Evolutionary conservation across 2,113 vertebrate species (phyloP), one percentile per base, ranked within the genome.

Genomic region (Salvelinus sp.): DNA sequence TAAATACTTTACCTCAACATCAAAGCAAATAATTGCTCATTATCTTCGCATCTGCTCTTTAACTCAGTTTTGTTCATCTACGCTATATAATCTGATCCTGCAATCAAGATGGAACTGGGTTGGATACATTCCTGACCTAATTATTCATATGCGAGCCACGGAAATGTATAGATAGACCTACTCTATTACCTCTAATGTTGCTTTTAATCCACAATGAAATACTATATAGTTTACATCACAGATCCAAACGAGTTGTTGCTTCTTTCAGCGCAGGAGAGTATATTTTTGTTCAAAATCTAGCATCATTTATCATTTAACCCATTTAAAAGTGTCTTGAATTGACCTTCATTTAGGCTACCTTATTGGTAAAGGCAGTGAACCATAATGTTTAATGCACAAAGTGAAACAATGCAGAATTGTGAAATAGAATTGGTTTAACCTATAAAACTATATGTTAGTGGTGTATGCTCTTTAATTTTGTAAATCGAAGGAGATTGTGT

Each of bases 401-500:
- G 16, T 54, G 16, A 54, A 54, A 18, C 50, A 18, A 54, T 54
- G 50, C 16, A 54, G 50, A 54, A 4, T 54, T 54, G 50, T 54
- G 50, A 18, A 54, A 33, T 18, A 38, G 0, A 68, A 68, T 68
- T 18, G 14, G 28, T 68, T 68, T 68, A 68, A 28, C 30, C 66
- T 47, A 69, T 48, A 69, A 1, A 69, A 20, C 23, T 14, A 10
- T 23, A 23, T 22, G 12, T 30, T 54, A 44, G 9, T 14, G 6
- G 22, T 58, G 48, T 47, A 70, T 20, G 85, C 82, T 84, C 76
- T 89, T 89, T 85, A 85, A 88, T 90, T 89, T 86, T 83, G 84
- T 89, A 85, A 90, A 89, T 88, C 68, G 82, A 83, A 75, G 72
- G 82, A 91, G 89, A 91, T 93, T 91, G 91, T 33, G 33, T 6